Conservation (phyloP, 2,888 invertebrate species). For the Tipula confusa region DNA sequence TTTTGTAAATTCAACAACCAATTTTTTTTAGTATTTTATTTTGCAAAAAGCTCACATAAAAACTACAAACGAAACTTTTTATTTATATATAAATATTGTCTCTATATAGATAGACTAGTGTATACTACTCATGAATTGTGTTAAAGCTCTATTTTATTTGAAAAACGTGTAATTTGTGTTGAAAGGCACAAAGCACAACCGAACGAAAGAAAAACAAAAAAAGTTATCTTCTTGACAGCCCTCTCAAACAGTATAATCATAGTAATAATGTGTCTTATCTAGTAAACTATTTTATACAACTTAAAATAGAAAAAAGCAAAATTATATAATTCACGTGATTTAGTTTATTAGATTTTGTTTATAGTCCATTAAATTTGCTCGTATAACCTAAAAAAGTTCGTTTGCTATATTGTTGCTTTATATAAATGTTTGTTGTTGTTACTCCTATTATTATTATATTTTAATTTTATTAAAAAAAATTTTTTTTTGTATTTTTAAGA, state of each 20-base stretch:
- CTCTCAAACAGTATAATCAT: not conserved
- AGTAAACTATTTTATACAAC: not conserved
- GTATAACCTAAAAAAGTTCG: not conserved
- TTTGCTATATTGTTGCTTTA: not conserved
- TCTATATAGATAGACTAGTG: not conserved
- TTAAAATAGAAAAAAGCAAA: not conserved
- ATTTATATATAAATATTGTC: not conserved
- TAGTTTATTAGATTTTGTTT: not conserved
- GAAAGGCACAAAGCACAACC: not conserved
- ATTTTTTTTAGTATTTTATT: not conserved
- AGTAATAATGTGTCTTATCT: not conserved
- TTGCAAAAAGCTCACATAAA: not conserved
- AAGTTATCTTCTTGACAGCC: not conserved
- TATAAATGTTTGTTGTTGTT: not conserved
- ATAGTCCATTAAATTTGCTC: conserved; percentile 25
- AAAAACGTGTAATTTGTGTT: not conserved
- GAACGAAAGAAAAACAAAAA: not conserved
- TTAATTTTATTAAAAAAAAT: not conserved
- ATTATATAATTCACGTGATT: not conserved
- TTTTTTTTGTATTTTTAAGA: not conserved
- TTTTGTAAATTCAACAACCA: not conserved
- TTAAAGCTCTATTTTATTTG: not conserved
- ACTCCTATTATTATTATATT: not conserved
- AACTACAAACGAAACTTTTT: not conserved
- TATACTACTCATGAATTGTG: not conserved